Evolutionary conservation across 2,113 vertebrate genomes (phyloP).

Genomic region (Lontra canadensis): DNA sequence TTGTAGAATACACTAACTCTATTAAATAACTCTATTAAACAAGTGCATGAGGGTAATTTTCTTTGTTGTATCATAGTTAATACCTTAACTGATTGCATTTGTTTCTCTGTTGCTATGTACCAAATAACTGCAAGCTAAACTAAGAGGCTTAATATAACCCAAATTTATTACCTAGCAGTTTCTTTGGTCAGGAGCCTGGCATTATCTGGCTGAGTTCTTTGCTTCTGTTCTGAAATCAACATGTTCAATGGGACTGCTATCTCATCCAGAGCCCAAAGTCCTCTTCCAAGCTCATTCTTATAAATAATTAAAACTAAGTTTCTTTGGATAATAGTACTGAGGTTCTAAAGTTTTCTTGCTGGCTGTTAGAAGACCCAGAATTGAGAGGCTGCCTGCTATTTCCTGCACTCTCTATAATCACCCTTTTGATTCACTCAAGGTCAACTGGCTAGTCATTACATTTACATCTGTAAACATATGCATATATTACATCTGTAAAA

Average conservation of each 20-base stretch:
- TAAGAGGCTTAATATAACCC: background rate
- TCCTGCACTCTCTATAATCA: background rate
- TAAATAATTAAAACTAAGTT: background rate
- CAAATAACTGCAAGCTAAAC: background rate
- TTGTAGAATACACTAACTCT: background rate
- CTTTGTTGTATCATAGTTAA: background rate
- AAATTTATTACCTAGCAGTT: background rate
- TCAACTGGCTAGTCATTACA: background rate
- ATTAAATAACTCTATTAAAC: background rate
- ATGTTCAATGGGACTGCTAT: background rate
- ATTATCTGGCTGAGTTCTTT: background rate
- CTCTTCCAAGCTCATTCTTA: background rate
- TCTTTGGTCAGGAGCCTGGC: background rate
- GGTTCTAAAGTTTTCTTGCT: background rate
- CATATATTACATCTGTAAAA: background rate
- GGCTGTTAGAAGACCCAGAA: accelerated
- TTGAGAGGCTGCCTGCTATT: background rate
- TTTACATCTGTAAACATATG: background rate
- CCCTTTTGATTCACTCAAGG: background rate
- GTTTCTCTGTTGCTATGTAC: background rate
- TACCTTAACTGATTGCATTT: background rate
- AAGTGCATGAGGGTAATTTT: background rate
- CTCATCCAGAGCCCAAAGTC: background rate
- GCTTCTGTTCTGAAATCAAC: background rate
- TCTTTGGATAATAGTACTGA: background rate